Base-by-base conservation (phyloP, 2,113 vertebrate genomes). In the Fulica atra region DNA sequence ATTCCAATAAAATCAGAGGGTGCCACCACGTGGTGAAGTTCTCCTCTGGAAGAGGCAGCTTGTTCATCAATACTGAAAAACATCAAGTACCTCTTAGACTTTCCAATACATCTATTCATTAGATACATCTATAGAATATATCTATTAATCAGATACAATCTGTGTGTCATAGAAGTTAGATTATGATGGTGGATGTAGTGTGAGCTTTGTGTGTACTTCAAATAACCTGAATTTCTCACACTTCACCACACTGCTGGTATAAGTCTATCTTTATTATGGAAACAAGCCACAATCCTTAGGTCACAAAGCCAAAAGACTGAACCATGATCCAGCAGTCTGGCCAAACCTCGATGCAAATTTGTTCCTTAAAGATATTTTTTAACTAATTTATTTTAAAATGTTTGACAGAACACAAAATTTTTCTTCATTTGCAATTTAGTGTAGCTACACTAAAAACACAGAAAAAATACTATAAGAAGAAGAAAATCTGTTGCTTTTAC, bases 11-110 rank as follows among this genome's bases (percentile, higher is more conserved):
- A 81, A 77, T 77, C 51, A 44, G 86, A 96, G 85, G 53, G 78
- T 95, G 96, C 95, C 95, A 93, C 94, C 96, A 16, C 10, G 84
- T 96, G 94, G 94, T 51, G 73, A 69, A 64, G 35, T 68, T 82
- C 54, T 71, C 33, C 77, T 19, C 60, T 66, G 56, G 66, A 80
- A 80, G 59, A 74, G 35, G 24, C 28, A 31, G 26, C 46, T 53
- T 40, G 20, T 35, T 86, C 46, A 64, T 19, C 11, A 38, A 56
- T 17, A 35, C 0, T 25, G 7, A 26, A 59, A 38, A 65, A 40
- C 18, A 57, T 42, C 3, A 66, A 29, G 2, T 38, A 18, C n/a
- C 60, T 73, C 54, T 70, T 36, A 57, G 44, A 77, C 51, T 83
- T 68, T 64, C 23, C n/a, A 21, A 4, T 53, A 2, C 25, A 46